phyloP scores from a whole-genome alignment of 2,888 invertebrate genomes.

The Gonocerus acuteangulatus region DNA sequence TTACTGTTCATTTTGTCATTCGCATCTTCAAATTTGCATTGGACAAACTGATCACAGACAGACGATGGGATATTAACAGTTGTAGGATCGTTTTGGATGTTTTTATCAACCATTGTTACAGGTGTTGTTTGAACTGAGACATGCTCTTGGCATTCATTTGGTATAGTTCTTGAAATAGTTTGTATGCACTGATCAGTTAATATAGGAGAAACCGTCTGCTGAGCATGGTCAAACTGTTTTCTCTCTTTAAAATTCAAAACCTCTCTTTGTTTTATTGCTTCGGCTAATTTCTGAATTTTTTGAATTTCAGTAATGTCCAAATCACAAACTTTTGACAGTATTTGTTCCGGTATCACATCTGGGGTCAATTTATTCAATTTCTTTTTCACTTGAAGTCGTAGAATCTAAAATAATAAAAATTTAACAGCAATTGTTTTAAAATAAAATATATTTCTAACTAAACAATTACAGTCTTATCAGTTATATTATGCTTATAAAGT shows the following conservation, averaged over 20 bases:
- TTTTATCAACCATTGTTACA: not conserved
- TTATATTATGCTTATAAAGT: too few relatives aligned
- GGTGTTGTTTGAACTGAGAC: not conserved
- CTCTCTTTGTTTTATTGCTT: not conserved
- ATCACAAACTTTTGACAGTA: conserved; percentile 1
- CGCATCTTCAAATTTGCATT: not conserved
- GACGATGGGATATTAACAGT: too few relatives aligned
- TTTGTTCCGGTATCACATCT: conserved; percentile 27
- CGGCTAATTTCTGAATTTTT: not conserved
- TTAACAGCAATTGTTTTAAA: conserved; percentile 15
- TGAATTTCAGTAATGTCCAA: not conserved
- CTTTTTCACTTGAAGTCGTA: conserved; percentile 34
- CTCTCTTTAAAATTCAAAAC: too few relatives aligned
- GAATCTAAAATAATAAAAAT: conserved; percentile 33
- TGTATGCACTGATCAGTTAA: not conserved
- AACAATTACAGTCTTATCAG: too few relatives aligned
- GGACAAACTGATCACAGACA: not conserved
- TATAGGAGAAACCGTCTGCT: not conserved
- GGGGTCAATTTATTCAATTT: conserved; percentile 30
- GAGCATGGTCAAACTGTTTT: not conserved
- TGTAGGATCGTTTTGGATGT: not conserved
- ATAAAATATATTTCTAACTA: too few relatives aligned
- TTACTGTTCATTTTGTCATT: too few relatives aligned
- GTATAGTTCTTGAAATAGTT: not conserved
- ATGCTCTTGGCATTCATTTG: not conserved